A percentile compares a stretch with the other conserved stretches of the same genome.
Conservation (phyloP, 2,888 invertebrate species). For the Agonum fuliginosum region DNA sequence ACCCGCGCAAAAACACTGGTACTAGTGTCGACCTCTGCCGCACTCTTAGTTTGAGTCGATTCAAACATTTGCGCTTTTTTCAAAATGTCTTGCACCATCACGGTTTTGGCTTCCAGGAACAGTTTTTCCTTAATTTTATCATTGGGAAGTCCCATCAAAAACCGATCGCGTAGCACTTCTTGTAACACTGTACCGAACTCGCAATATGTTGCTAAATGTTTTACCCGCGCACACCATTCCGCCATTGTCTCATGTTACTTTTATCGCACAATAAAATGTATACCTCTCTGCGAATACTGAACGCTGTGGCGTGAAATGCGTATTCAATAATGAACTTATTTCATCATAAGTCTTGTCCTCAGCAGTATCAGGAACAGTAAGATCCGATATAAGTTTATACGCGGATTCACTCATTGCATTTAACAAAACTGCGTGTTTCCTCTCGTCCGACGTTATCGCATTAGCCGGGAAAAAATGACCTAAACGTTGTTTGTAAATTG, state of each 20-base stretch:
- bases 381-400: background rate
- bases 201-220: constrained; percentile 4
- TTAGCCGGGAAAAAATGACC: background rate
- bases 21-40: background rate
- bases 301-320: background rate
- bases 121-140: constrained; percentile 14
- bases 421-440: constrained; percentile 7
- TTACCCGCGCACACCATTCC: constrained; percentile 1
- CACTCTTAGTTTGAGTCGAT: background rate
- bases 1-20: background rate
- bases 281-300: background rate
- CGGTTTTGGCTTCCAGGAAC: background rate
- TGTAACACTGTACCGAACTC: constrained; percentile 1
- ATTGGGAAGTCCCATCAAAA: background rate
- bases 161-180: background rate
- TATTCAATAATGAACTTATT: background rate
- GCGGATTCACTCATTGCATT: background rate
- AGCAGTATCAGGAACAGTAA: background rate
- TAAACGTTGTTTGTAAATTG: background rate
- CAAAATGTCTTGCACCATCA: background rate
- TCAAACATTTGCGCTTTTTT: constrained; percentile 6
- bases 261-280: background rate
- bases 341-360: background rate
- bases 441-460: background rate
- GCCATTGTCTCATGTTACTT: background rate